A percentile compares a stretch with the other conserved stretches of the same genome.
Conservation (phyloP, 2,888 invertebrate genomes). For the Lithosia quadra region DNA sequence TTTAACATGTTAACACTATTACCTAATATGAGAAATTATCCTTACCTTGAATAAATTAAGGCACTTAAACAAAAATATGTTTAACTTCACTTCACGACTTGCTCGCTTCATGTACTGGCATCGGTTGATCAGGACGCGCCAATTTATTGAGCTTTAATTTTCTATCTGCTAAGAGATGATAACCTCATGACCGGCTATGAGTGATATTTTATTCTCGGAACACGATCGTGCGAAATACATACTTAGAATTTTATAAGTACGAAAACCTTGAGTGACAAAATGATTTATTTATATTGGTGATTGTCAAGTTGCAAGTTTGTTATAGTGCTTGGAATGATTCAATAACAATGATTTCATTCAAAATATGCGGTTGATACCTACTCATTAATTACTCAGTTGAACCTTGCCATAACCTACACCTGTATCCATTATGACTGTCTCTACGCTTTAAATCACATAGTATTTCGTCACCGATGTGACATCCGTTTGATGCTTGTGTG, state of each 20-base stretch:
- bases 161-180: slow-evolving; percentile 69
- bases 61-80: slow-evolving; percentile 38
- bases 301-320: slow-evolving; percentile 58
- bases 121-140: slow-evolving; percentile 61
- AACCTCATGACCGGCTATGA: slow-evolving; percentile 76
- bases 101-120: slow-evolving; percentile 67
- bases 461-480: too few species aligned
- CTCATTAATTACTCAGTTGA: background rate
- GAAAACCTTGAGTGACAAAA: slow-evolving; percentile 58
- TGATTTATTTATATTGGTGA: slow-evolving; percentile 65
- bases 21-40: background rate
- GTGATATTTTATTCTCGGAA: slow-evolving; percentile 79
- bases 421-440: too few species aligned
- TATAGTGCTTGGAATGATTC: slow-evolving; percentile 56
- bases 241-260: slow-evolving; percentile 47
- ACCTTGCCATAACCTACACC: background rate
- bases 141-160: slow-evolving; percentile 79
- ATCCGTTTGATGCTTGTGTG: too few species aligned
- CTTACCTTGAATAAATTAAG: slow-evolving; percentile 47
- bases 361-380: slow-evolving; percentile 23
- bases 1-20: background rate
- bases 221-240: slow-evolving; percentile 66
- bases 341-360: slow-evolving; percentile 61
- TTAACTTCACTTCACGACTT: slow-evolving; percentile 52
- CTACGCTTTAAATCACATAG: too few species aligned